Evolutionary conservation across 2,888 invertebrate genomes (phyloP).

Genomic region (Eledone cirrhosa): DNA sequence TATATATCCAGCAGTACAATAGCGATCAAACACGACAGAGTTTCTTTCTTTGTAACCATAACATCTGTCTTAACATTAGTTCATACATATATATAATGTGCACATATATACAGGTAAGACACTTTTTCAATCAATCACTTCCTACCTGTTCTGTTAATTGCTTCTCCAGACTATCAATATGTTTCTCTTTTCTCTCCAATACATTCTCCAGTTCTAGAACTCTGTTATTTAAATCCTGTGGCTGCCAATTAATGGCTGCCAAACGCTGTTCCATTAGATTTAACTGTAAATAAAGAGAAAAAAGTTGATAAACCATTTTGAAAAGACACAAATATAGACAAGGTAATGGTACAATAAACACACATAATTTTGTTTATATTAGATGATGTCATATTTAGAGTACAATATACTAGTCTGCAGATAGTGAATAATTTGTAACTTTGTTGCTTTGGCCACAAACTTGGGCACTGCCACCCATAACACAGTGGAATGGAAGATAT

Average conservation of each 20-base stretch:
- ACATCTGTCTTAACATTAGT: no score
- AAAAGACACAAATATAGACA: neutral
- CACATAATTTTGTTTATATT: neutral
- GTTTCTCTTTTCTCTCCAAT: conserved; percentile 69
- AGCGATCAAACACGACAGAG: no score
- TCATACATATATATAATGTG: no score
- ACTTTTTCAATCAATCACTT: no score
- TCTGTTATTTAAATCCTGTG: conserved; percentile 44
- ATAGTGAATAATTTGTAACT: no score
- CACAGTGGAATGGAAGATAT: no score
- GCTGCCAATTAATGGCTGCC: conserved; percentile 55
- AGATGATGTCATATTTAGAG: neutral
- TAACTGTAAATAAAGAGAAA: conserved; percentile 41
- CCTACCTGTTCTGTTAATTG: conserved; percentile 86
- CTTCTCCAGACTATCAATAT: conserved; percentile 80
- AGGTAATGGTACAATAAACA: neutral
- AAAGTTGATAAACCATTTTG: neutral
- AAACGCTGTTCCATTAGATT: conserved; percentile 53
- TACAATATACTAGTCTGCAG: no score
- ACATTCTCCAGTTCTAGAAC: conserved; percentile 49
- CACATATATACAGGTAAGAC: no score
- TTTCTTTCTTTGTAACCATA: no score
- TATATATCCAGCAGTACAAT: no score
- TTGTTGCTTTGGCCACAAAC: no score
- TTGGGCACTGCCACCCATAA: no score